Percentiles rank a stretch among this genome's conserved stretches.
These are phyloP conservation scores for Dasyprocta punctata DNA, from an alignment of 2,113 vertebrate species.

Conservation along the genomic window DNA sequence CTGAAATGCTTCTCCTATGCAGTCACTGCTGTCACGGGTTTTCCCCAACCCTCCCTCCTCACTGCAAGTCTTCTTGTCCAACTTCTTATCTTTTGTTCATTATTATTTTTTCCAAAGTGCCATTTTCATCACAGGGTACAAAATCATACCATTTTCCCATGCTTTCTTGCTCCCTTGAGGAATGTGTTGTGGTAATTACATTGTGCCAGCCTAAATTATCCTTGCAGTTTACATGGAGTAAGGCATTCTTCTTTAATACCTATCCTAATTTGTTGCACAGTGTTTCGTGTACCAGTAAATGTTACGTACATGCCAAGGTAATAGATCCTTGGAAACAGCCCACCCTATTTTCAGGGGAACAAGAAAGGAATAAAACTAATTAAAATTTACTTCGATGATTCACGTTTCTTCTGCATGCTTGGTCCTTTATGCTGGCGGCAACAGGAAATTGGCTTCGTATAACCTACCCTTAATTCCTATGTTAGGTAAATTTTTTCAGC, in stretches of 20 bases:
- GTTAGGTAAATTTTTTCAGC: conserved; percentile 25
- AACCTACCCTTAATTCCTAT: conserved; percentile 6
- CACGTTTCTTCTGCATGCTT: conserved; percentile 39
- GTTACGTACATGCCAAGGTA: conserved; percentile 61
- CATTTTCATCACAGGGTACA: conserved; percentile 43
- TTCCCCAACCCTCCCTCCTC: neutral
- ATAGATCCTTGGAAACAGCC: conserved; percentile 71
- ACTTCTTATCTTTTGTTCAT: conserved; percentile 37
- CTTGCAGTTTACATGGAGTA: conserved; percentile 65
- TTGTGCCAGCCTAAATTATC: conserved; percentile 71
- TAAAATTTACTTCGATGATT: conserved; percentile 76
- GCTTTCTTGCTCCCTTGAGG: conserved; percentile 69
- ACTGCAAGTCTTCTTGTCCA: neutral
- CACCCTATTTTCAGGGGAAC: conserved; percentile 66
- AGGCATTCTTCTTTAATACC: conserved; percentile 78
- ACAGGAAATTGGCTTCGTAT: conserved; percentile 31
- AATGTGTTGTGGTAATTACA: conserved; percentile 73
- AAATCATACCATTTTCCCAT: neutral
- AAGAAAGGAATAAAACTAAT: conserved; percentile 76
- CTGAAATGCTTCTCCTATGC: neutral
- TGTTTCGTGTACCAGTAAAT: conserved; percentile 68
- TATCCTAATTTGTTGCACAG: conserved; percentile 75
- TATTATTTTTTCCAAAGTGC: conserved; percentile 60
- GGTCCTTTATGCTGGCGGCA: conserved; percentile 39
- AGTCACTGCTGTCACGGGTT: neutral